A percentile compares a stretch with the other conserved stretches of the same genome.
phyloP scores from a whole-genome alignment of 2,888 invertebrate species.

The Petrolisthes manimaculis region DNA sequence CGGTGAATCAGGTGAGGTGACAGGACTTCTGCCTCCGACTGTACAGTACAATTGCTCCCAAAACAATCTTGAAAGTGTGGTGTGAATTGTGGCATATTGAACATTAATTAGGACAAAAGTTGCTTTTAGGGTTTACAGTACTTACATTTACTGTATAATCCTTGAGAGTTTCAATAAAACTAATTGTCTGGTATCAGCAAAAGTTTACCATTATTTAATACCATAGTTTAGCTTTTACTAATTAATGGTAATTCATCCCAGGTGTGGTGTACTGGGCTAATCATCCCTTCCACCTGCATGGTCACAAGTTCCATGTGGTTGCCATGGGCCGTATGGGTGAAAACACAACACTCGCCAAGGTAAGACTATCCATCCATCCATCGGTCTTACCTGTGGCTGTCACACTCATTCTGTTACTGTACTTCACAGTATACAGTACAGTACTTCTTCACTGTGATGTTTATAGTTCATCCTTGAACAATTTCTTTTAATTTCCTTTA shows the following conservation, averaged over 20 bases:
- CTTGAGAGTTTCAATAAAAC: no score
- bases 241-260: not conserved
- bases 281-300: conserved; percentile 90
- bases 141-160: no score
- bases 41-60: not conserved
- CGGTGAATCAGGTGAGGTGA: no score
- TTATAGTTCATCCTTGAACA: no score
- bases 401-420: not conserved
- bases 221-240: no score
- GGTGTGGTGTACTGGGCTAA: conserved; percentile 82
- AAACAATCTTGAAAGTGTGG: not conserved
- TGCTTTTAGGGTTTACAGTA: no score
- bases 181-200: no score
- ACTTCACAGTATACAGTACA: not conserved
- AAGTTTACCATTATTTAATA: no score
- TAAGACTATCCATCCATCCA: conserved; percentile 1
- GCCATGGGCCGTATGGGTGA: conserved; percentile 81
- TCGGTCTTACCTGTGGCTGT: not conserved
- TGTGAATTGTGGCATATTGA: not conserved
- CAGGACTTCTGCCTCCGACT: no score
- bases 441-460: no score
- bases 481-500: no score
- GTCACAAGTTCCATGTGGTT: conserved; percentile 86
- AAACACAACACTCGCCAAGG: conserved; percentile 79
- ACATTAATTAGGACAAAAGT: not conserved